Evolutionary conservation across 1,140 invertebrate species (phyloP).

Genomic region (Ptiloglossa arizonensis): DNA sequence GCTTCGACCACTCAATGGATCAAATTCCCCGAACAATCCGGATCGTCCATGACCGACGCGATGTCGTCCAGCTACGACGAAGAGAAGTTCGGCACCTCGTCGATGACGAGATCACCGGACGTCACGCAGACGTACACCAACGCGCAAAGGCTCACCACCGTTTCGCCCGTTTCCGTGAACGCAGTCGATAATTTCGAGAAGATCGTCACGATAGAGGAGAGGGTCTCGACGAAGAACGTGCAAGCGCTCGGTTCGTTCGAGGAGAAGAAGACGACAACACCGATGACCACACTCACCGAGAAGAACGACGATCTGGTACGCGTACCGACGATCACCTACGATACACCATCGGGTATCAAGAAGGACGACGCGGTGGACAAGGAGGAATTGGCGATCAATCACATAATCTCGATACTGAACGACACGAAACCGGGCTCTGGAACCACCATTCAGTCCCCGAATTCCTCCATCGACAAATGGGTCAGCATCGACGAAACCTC

Average conservation of each 20-base stretch:
- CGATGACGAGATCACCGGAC: slow-evolving; percentile 24
- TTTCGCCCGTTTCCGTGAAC: neutral
- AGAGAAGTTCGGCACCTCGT: slow-evolving; percentile 15
- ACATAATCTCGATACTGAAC: slow-evolving; percentile 87
- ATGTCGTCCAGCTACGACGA: neutral
- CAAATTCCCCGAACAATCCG: slow-evolving; percentile 44
- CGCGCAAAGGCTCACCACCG: slow-evolving; percentile 31
- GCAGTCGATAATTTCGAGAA: slow-evolving; percentile 28
- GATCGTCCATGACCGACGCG: neutral
- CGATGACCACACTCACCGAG: slow-evolving; percentile 59
- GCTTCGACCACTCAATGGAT: slow-evolving; percentile 31
- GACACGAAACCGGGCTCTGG: slow-evolving; percentile 81
- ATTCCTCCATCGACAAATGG: slow-evolving; percentile 79
- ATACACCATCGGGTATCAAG: slow-evolving; percentile 76
- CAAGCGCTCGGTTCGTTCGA: slow-evolving; percentile 38
- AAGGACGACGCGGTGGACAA: slow-evolving; percentile 75
- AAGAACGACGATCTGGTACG: slow-evolving; percentile 77
- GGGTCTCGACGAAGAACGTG: slow-evolving; percentile 49
- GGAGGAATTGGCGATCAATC: slow-evolving; percentile 80
- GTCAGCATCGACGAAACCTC: slow-evolving; percentile 79
- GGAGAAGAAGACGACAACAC: slow-evolving; percentile 66
- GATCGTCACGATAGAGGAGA: slow-evolving; percentile 46
- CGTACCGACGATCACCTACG: slow-evolving; percentile 82
- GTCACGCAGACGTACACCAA: slow-evolving; percentile 46
- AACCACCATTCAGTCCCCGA: slow-evolving; percentile 64